A percentile compares a stretch with the other conserved stretches of the same genome.
Evolutionary conservation across 2,888 invertebrate genomes (phyloP).

Genomic region (Ophion obscuratus): DNA sequence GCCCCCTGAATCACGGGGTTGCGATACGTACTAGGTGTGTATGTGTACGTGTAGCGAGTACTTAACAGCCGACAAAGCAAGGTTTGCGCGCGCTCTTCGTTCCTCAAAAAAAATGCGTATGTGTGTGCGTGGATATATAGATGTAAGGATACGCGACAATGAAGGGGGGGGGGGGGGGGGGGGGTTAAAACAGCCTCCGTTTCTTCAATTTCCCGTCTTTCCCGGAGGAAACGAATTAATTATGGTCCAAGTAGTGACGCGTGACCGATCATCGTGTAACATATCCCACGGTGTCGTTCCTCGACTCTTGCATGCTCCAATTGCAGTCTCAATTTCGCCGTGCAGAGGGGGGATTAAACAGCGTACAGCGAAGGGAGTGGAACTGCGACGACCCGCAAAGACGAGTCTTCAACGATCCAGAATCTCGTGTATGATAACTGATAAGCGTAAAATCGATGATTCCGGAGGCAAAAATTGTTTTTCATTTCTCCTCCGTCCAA

Average conservation of each 20-base stretch:
- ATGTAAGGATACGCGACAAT: constrained; percentile 55
- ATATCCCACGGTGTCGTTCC: too few relatives aligned
- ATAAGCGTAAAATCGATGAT: constrained; percentile 81
- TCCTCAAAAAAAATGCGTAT: constrained; percentile 32
- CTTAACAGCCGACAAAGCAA: constrained; percentile 68
- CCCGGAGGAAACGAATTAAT: constrained; percentile 79
- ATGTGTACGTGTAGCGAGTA: constrained; percentile 14
- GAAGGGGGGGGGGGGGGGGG: not conserved
- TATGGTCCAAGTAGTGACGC: constrained; percentile 72
- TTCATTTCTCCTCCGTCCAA: constrained; percentile 64
- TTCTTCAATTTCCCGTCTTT: constrained; percentile 54
- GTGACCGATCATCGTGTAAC: constrained; percentile 74
- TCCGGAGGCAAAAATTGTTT: constrained; percentile 75
- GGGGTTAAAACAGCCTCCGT: constrained; percentile 46
- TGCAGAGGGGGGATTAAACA: too few relatives aligned
- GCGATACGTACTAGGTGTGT: not conserved
- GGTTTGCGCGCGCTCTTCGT: constrained; percentile 50
- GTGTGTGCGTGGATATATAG: constrained; percentile 9
- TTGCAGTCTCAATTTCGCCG: too few relatives aligned
- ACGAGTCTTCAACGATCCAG: not conserved
- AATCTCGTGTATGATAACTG: constrained; percentile 71
- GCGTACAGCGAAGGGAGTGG: too few relatives aligned
- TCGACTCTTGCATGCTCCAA: too few relatives aligned
- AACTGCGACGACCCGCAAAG: constrained; percentile 17
- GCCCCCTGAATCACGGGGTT: constrained; percentile 19